phyloP scores from a whole-genome alignment of 64 coral and sea anemone species.

The Cladopsammia gracilis region DNA sequence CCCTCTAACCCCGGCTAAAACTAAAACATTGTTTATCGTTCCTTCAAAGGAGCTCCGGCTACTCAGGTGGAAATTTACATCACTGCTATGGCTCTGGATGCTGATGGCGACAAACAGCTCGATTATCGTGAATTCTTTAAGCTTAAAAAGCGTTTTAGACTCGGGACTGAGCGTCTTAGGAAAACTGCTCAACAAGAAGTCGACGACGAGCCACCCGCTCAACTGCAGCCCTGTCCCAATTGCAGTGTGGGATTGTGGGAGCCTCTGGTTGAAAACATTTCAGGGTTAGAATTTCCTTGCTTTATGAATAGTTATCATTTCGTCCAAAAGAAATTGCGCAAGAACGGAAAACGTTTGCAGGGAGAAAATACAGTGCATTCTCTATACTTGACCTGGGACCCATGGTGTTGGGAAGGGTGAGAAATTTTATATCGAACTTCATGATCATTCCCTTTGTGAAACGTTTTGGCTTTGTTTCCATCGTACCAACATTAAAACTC shows the following conservation, averaged over 20 bases:
- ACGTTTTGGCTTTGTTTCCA: too few species aligned
- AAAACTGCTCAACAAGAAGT: constrained; percentile 12
- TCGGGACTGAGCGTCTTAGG: not conserved
- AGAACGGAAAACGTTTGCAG: too few species aligned
- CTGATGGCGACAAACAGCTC: constrained; percentile 72
- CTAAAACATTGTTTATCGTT: too few species aligned
- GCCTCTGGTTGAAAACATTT: constrained; percentile 13
- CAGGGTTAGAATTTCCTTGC: not conserved
- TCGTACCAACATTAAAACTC: too few species aligned
- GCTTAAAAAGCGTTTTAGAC: not conserved
- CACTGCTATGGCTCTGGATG: constrained; percentile 69
- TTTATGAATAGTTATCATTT: too few species aligned
- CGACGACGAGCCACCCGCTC: constrained; percentile 13
- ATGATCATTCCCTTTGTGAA: too few species aligned
- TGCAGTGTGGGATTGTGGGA: constrained; percentile 66
- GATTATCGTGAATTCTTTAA: constrained; percentile 72
- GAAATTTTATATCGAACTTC: too few species aligned
- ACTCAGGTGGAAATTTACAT: constrained; percentile 69
- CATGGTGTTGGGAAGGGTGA: too few species aligned
- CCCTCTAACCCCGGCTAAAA: too few species aligned
- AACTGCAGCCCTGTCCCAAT: constrained; percentile 46
- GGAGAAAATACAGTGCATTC: too few species aligned
- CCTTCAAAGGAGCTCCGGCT: constrained; percentile 60
- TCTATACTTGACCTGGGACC: too few species aligned
- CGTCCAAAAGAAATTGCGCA: too few species aligned